A percentile compares a stretch with the other conserved stretches of the same genome.
These are phyloP conservation scores for Myotis planiceps DNA, from an alignment of 2,797 vertebrate genomes.

Conservation along the genomic window DNA sequence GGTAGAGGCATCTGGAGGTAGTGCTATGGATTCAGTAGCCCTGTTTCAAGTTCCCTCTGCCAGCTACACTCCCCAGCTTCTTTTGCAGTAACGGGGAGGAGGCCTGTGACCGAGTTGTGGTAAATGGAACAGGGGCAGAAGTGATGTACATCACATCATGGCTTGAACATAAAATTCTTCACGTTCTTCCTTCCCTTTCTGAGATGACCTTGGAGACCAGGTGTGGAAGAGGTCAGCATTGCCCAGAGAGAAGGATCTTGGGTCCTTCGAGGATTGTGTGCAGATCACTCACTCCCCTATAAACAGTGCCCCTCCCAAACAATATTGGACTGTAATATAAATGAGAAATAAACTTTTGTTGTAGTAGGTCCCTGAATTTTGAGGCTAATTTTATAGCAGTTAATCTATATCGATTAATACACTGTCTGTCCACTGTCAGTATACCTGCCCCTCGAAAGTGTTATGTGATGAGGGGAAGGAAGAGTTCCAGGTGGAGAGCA, in stretches of 20 bases:
- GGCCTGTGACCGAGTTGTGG: not conserved
- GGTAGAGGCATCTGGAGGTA: not conserved
- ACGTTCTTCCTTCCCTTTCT: not conserved
- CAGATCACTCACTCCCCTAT: not conserved
- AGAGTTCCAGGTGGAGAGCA: not conserved
- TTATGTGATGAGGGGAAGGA: not conserved
- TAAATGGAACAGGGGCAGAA: not conserved
- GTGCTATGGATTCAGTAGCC: not conserved
- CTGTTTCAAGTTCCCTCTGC: slow-evolving; percentile 20
- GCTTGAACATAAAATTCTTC: not conserved
- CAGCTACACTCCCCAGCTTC: not conserved
- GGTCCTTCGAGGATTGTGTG: not conserved
- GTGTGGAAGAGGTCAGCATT: not conserved
- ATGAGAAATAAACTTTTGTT: slow-evolving; percentile 7
- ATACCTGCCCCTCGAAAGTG: not conserved
- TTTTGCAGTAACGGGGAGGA: not conserved
- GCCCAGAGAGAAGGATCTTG: not conserved
- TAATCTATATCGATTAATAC: not conserved
- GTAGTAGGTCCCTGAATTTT: not conserved
- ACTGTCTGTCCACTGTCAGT: not conserved
- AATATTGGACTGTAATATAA: not conserved
- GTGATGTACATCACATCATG: not conserved
- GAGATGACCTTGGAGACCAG: not conserved
- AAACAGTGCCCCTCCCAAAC: not conserved
- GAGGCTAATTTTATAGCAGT: not conserved